Conservation (phyloP, 2,113 vertebrate species). For the Neotoma lepida region DNA sequence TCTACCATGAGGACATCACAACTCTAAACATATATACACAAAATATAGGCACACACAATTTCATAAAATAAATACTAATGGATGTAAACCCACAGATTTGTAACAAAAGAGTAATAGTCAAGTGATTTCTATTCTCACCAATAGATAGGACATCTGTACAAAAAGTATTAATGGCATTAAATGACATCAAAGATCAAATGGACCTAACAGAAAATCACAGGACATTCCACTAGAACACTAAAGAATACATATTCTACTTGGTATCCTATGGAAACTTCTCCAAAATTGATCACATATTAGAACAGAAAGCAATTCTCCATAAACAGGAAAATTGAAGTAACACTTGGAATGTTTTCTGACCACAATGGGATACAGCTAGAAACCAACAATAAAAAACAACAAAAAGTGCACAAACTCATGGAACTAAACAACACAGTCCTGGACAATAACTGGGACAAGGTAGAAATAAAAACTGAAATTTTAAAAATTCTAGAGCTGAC, state of each 20-base stretch:
- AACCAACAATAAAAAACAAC: neutral
- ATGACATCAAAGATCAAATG: neutral
- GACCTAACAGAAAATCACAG: neutral
- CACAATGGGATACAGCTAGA: neutral
- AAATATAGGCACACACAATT: neutral
- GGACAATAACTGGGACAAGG: neutral
- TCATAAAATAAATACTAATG: neutral
- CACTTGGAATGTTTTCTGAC: neutral
- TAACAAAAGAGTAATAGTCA: neutral
- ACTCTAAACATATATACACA: neutral
- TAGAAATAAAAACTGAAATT: neutral
- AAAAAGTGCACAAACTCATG: neutral
- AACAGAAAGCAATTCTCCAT: neutral
- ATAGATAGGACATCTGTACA: neutral
- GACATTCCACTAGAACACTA: neutral
- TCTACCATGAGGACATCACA: neutral
- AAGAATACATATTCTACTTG: neutral
- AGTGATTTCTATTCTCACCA: neutral
- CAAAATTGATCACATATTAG: neutral
- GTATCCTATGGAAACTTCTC: neutral
- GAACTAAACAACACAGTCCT: neutral
- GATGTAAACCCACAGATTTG: neutral
- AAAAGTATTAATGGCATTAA: neutral
- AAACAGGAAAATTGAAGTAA: neutral
- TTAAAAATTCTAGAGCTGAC: neutral